Evolutionary conservation across 2,888 invertebrate genomes (phyloP).

Genomic region (Sepioteuthis lessoniana): DNA sequence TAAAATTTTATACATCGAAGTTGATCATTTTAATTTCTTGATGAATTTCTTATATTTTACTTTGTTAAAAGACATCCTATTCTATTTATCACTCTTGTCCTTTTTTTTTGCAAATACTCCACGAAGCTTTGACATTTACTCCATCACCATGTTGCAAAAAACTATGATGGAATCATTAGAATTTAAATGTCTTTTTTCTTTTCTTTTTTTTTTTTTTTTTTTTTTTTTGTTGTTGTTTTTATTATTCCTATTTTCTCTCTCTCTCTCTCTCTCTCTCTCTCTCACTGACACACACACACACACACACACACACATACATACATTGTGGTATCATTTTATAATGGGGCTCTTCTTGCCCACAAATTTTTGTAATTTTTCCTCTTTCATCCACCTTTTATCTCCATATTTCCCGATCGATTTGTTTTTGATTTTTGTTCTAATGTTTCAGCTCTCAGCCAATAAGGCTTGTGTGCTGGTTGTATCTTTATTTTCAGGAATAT

Average conservation of each 20-base stretch:
- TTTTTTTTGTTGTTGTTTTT: neutral
- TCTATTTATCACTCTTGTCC: neutral
- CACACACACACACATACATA: too few species aligned
- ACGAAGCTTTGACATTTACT: neutral
- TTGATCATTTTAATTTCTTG: neutral
- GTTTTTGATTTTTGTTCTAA: neutral
- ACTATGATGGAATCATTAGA: neutral
- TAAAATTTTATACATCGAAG: neutral
- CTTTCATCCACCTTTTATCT: too few species aligned
- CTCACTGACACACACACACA: too few species aligned
- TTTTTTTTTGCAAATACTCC: neutral
- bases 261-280: too few species aligned
- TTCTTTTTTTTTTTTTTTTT: neutral
- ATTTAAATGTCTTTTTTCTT: neutral
- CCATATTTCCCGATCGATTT: neutral
- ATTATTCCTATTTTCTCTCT: neutral
- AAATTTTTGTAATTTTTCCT: neutral
- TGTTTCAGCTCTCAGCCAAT: neutral
- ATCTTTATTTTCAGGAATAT: constrained; percentile 25
- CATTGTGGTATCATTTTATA: neutral
- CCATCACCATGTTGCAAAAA: neutral
- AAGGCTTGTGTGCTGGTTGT: neutral
- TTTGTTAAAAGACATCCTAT: neutral
- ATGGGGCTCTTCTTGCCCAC: neutral
- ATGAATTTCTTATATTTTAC: neutral